Base-by-base conservation (phyloP, 2,888 invertebrate species). In the Leucania comma region DNA sequence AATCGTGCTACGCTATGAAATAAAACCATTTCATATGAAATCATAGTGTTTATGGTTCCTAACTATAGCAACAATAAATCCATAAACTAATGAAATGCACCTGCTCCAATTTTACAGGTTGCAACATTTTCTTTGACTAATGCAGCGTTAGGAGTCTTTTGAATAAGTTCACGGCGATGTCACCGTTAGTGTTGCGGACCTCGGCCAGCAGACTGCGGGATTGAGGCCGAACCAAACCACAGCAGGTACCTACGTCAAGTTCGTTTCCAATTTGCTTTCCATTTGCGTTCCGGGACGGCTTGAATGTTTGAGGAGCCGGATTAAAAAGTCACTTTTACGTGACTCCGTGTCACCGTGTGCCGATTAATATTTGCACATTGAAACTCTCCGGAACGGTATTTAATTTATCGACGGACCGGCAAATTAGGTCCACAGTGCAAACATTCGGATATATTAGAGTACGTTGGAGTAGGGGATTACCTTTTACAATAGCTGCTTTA, bases 241-340 rank as follows among this genome's bases (percentile, higher is more conserved):
- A 69, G 71, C 61, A 75, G 75, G 80, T 82, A 81, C 72, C 78
- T 57, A 78, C 74, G 70, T 69, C 86, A 85, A 88, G 87, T 88
- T 89, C 81, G 87, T 89, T 91, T 91, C 88, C 90, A 91, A 90
- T 91, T 92, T 89, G 90, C 90, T 92, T 93, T 92, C 90, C 90
- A 90, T 90, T 89, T 83, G 79, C 77, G 74, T 80, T 84, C 75
- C 67, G 81, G 76, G 65, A 75, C 77, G 75, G 69, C 72, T 83
- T 83, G 71, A 85, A 87, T 88, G 86, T 89, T 88, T 89, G 86
- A 83, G 84, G 81, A 87, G 87, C 80, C 82, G 78, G 86, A 90
- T 89, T 87, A 84, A 88, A 89, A 87, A 88, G 84, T 87, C 75
- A 78, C 78, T 75, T 83, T 80, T 78, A 82, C 79, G 72, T 85